Conservation (phyloP, 2,797 vertebrate genomes). For the Dicrostonyx torquatus region DNA sequence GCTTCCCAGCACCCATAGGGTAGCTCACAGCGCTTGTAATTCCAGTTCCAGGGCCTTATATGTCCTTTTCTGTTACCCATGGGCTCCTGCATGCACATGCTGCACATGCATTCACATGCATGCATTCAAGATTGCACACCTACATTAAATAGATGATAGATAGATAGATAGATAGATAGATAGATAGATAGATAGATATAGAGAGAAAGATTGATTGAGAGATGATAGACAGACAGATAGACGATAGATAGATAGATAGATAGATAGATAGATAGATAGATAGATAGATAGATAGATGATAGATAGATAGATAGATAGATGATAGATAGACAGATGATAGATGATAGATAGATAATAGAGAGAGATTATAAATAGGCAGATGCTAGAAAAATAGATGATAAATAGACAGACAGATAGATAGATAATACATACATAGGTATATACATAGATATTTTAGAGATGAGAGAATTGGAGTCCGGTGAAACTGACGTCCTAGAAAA, state of each 20-base stretch:
- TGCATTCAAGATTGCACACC: not conserved
- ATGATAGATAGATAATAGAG: not conserved
- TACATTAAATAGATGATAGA: not conserved
- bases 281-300: not conserved
- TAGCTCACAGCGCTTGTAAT: not conserved
- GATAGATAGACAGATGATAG: not conserved
- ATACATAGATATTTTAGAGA: not conserved
- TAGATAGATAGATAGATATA: not conserved
- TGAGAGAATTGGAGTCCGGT: not conserved
- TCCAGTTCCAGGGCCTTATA: not conserved
- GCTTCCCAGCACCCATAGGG: not conserved
- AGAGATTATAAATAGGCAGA: not conserved
- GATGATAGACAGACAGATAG: not conserved
- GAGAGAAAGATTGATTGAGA: not conserved
- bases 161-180: not conserved
- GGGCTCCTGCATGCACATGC: not conserved
- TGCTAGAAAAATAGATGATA: no score
- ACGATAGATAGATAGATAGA: not conserved
- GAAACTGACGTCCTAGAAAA: not conserved
- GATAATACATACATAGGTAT: no score
- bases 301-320: not conserved
- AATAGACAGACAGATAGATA: no score
- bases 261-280: not conserved
- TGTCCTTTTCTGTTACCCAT: not conserved
- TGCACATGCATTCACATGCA: not conserved